phyloP scores from a whole-genome alignment of 2,888 invertebrate species.

The Spilosoma lubricipeda region DNA sequence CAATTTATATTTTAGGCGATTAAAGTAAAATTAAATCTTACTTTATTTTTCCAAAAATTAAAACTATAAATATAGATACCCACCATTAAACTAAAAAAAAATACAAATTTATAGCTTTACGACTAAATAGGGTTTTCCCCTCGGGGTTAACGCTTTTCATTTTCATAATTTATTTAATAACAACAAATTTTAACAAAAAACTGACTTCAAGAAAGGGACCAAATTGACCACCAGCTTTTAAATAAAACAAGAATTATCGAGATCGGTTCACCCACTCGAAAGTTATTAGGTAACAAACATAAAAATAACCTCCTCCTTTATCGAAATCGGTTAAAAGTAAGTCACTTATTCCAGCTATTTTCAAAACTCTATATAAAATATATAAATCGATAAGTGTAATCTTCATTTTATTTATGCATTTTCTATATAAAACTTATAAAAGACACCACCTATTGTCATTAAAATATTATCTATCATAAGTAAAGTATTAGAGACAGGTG shows the following conservation, averaged over 20 bases:
- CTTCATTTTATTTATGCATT: constrained; percentile 18
- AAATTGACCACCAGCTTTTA: too few species aligned
- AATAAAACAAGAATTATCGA: too few species aligned
- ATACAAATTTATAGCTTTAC: neutral
- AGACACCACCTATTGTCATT: constrained; percentile 37
- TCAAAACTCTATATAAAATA: neutral
- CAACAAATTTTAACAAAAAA: too few species aligned
- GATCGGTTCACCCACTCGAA: too few species aligned
- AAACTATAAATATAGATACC: neutral
- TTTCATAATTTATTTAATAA: too few species aligned
- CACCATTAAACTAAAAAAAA: neutral
- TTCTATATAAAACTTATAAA: constrained; percentile 25
- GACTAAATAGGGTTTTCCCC: neutral
- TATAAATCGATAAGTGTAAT: neutral
- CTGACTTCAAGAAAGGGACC: too few species aligned
- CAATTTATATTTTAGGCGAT: neutral
- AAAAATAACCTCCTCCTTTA: too few species aligned
- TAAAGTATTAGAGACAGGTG: constrained; percentile 47
- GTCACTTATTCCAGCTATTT: too few species aligned
- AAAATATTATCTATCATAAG: constrained; percentile 42
- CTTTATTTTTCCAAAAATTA: neutral
- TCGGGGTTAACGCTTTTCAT: neutral
- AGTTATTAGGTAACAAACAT: too few species aligned
- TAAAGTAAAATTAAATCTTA: neutral
- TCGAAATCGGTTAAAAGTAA: too few species aligned